A percentile compares a stretch with the other conserved stretches of the same genome.
These are phyloP conservation scores for Oedothorax gibbosus DNA, from an alignment of 1,140 invertebrate species.

Conservation along the genomic window DNA sequence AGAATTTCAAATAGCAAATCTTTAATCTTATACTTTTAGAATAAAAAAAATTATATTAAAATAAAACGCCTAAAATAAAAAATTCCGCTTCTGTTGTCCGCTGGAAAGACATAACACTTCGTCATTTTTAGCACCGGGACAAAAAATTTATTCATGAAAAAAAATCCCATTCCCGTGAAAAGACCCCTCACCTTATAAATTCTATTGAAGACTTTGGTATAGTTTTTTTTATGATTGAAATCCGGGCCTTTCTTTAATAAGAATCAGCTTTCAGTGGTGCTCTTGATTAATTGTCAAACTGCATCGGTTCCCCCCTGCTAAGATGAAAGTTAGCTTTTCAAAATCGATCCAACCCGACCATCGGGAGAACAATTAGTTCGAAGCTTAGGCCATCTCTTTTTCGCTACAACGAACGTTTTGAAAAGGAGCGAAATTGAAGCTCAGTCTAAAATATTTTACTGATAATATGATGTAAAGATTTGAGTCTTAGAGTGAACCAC, in stretches of 20 bases:
- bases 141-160: conserved; percentile 6
- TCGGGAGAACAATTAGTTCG: conserved; percentile 51
- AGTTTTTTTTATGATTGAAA: conserved; percentile 21
- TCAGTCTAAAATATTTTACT: too few species aligned
- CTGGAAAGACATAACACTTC: conserved; percentile 36
- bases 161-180: conserved; percentile 7
- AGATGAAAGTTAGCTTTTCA: conserved; percentile 28
- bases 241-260: conserved; percentile 43
- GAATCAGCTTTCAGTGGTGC: conserved; percentile 34
- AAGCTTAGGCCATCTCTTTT: conserved; percentile 1
- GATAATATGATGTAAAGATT: too few species aligned
- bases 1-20: too few species aligned
- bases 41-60: not conserved
- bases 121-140: conserved; percentile 34
- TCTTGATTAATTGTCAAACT: conserved; percentile 54
- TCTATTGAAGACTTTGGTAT: conserved; percentile 15
- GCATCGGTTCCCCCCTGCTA: conserved; percentile 7
- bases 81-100: not conserved
- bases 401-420: not conserved
- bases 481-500: too few species aligned
- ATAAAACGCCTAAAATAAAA: not conserved
- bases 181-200: conserved; percentile 9
- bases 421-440: too few species aligned
- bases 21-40: too few species aligned
- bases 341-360: conserved; percentile 46